Percentiles rank a stretch among this genome's conserved stretches.
These are phyloP conservation scores for Onychostruthus taczanowskii DNA, from an alignment of 2,113 vertebrate species.

Conservation along the genomic window DNA sequence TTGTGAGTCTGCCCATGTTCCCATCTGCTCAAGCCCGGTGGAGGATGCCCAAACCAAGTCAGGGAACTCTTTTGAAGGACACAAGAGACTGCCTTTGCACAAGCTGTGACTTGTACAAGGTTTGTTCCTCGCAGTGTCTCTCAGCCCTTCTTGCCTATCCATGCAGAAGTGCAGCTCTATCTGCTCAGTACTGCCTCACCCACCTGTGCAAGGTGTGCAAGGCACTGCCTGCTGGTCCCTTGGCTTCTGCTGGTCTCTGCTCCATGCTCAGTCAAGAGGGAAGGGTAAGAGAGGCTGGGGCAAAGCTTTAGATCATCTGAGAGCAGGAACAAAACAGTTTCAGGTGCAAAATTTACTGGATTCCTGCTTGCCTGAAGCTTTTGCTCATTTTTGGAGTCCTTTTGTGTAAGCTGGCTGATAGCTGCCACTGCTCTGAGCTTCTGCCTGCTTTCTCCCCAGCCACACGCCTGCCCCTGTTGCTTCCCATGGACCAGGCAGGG, in stretches of 20 bases:
- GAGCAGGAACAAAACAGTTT: background rate
- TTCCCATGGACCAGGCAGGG: background rate
- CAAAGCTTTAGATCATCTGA: background rate
- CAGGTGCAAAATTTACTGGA: background rate
- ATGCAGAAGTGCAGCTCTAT: background rate
- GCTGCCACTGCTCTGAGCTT: background rate
- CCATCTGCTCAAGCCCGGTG: background rate
- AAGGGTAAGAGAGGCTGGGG: background rate
- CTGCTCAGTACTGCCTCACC: background rate
- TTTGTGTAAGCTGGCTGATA: background rate
- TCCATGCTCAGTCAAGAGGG: fast-evolving
- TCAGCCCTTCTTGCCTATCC: background rate
- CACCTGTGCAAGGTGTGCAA: background rate
- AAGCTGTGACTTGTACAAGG: background rate
- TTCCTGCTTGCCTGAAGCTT: background rate
- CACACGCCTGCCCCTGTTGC: background rate
- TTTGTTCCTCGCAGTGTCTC: background rate
- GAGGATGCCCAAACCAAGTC: background rate
- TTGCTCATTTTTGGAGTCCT: background rate
- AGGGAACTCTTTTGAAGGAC: background rate
- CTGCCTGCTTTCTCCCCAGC: background rate
- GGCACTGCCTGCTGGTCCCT: background rate
- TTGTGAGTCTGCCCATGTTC: background rate
- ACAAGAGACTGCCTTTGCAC: background rate
- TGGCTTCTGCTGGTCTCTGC: background rate